phyloP scores from a whole-genome alignment of 2,888 invertebrate species.

The Byasa hedistus region DNA sequence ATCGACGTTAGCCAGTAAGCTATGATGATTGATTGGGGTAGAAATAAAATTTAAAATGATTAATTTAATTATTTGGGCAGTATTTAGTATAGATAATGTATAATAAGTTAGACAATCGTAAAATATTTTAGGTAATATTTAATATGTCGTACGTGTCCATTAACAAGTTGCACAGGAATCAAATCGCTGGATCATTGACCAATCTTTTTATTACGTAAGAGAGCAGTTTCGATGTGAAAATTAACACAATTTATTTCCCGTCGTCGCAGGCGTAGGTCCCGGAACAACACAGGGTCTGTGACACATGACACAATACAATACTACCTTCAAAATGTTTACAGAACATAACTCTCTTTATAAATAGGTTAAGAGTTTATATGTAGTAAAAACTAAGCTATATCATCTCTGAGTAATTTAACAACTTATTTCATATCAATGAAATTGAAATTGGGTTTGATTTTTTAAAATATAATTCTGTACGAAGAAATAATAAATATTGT shows the following conservation, averaged over 20 bases:
- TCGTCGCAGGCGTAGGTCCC: slow-evolving; percentile 45
- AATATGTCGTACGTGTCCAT: not conserved
- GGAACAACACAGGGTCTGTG: slow-evolving; percentile 43
- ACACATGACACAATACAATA: slow-evolving; percentile 34
- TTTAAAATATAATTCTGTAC: no score
- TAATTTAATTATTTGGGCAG: not conserved
- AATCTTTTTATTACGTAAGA: slow-evolving; percentile 41
- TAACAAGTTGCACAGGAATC: slow-evolving; percentile 8
- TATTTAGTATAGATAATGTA: not conserved
- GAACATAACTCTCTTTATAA: slow-evolving; percentile 6
- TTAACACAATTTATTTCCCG: slow-evolving; percentile 61
- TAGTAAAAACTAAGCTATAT: not conserved
- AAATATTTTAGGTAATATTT: not conserved
- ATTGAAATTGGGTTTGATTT: no score
- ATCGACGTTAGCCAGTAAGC: not conserved
- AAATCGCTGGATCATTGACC: slow-evolving; percentile 35
- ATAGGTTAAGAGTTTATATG: slow-evolving; percentile 1
- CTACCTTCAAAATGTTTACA: slow-evolving; percentile 20
- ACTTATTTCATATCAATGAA: not conserved
- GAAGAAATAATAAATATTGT: no score
- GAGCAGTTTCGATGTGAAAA: slow-evolving; percentile 47
- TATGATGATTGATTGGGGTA: no score
- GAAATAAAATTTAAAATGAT: no score
- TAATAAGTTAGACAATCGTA: not conserved
- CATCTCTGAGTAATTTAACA: not conserved